Percentiles rank a stretch among this genome's conserved stretches.
phyloP scores from a whole-genome alignment of 1,140 invertebrate genomes.

The Camponotus floridanus region DNA sequence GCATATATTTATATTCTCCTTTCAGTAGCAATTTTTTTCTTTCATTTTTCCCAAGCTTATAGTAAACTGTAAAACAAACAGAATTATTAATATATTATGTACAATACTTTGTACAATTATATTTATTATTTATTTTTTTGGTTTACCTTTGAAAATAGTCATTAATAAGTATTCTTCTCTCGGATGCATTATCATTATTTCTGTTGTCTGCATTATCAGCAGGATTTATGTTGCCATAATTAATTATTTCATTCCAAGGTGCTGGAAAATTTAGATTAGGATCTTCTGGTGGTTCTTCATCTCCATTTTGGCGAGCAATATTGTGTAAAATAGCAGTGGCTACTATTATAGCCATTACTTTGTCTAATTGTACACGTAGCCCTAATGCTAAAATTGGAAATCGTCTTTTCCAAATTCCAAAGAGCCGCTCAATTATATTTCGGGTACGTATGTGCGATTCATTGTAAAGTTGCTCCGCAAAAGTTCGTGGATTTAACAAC shows the following conservation, averaged over 20 bases:
- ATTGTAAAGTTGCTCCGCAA: not conserved
- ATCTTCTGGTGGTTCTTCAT: not conserved
- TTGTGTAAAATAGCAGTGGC: constrained; percentile 16
- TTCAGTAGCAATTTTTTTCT: not conserved
- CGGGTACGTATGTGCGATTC: not conserved
- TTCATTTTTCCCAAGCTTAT: not conserved
- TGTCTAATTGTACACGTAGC: not conserved
- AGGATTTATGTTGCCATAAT: constrained; percentile 11
- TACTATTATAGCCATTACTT: constrained; percentile 13
- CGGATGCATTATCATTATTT: not conserved
- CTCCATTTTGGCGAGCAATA: constrained; percentile 10
- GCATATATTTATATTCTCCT: not conserved
- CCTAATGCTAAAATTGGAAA: constrained; percentile 9
- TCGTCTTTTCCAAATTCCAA: constrained; percentile 1
- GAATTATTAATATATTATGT: constrained; percentile 14
- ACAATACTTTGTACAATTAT: not conserved
- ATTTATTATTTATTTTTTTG: not conserved
- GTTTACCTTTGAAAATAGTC: constrained; percentile 8
- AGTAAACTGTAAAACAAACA: constrained; percentile 14
- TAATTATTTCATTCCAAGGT: constrained; percentile 14
- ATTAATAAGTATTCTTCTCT: constrained; percentile 8
- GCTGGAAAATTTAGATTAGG: constrained; percentile 19
- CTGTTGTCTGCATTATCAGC: not conserved
- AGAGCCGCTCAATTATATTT: not conserved
- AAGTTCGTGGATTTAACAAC: not conserved